Evolutionary conservation across 2,113 vertebrate genomes (phyloP).

Genomic region (Mugil cephalus): DNA sequence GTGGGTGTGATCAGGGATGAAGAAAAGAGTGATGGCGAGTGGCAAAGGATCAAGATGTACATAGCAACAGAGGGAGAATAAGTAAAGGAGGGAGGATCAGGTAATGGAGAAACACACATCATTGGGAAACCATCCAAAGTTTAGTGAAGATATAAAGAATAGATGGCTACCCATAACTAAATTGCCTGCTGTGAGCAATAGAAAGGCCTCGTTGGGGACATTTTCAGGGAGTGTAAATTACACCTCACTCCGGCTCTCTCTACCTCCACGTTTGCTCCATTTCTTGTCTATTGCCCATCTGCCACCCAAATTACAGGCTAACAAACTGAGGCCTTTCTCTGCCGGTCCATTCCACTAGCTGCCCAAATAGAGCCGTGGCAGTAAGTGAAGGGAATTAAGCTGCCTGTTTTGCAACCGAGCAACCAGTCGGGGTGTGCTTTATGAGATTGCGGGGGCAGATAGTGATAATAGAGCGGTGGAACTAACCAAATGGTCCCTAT

Average conservation of each 20-base stretch:
- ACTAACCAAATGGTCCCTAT: conserved; percentile 67
- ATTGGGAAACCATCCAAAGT: conserved; percentile 45
- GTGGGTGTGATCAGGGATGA: conserved; percentile 3
- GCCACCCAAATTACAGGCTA: conserved; percentile 45
- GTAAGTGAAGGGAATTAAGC: conserved; percentile 59
- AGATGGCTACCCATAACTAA: conserved; percentile 50
- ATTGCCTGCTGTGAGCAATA: conserved; percentile 45
- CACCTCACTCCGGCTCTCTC: conserved; percentile 43
- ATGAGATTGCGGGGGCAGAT: conserved; percentile 63
- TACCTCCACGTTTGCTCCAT: conserved; percentile 31
- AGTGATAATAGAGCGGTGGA: conserved; percentile 59
- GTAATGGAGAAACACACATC: conserved; percentile 17
- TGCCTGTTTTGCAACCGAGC: conserved; percentile 63
- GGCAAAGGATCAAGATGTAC: conserved; percentile 25
- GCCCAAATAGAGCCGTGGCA: conserved; percentile 39
- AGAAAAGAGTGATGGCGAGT: conserved; percentile 4
- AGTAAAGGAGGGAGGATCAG: not conserved
- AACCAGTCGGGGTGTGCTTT: conserved; percentile 65
- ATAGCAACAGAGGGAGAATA: conserved; percentile 25
- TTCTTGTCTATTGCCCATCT: conserved; percentile 66
- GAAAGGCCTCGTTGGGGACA: conserved; percentile 45
- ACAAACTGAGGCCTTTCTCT: conserved; percentile 44
- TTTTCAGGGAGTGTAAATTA: conserved; percentile 50
- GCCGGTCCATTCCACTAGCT: conserved; percentile 55
- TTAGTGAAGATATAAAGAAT: conserved; percentile 44